phyloP scores from a whole-genome alignment of 2,797 vertebrate genomes.

The Esox lucius region DNA sequence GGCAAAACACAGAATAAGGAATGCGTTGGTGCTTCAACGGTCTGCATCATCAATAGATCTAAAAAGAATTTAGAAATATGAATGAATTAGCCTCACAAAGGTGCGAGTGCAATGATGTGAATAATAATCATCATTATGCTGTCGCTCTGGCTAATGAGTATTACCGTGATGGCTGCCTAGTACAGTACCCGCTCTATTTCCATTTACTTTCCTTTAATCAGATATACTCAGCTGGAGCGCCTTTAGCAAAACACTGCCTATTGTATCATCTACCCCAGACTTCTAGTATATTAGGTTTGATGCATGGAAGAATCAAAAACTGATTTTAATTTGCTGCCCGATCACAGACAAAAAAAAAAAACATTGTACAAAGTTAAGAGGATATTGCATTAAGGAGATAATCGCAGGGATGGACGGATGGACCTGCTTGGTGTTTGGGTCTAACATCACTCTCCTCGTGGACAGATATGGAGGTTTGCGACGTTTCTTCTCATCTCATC shows the following conservation, averaged over 20 bases:
- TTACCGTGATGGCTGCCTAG: slow-evolving; percentile 29
- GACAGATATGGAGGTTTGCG: slow-evolving; percentile 36
- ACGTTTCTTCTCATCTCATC: slow-evolving; percentile 32
- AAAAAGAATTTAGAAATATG: slow-evolving; percentile 45
- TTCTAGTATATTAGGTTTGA: neutral
- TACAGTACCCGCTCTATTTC: neutral
- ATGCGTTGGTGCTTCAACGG: slow-evolving; percentile 44
- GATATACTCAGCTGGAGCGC: slow-evolving; percentile 21
- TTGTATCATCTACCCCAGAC: slow-evolving; percentile 19
- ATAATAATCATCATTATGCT: slow-evolving; percentile 55
- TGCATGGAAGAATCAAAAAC: neutral
- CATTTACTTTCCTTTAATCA: slow-evolving; percentile 2
- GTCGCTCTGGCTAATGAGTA: slow-evolving; percentile 58
- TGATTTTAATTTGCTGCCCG: neutral
- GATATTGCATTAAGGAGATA: too few relatives aligned
- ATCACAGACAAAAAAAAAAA: neutral
- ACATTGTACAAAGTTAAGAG: too few relatives aligned
- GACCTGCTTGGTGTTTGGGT: slow-evolving; percentile 10
- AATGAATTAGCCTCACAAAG: slow-evolving; percentile 48
- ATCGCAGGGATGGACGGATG: too few relatives aligned
- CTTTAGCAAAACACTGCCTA: slow-evolving; percentile 23
- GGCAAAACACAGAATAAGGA: neutral
- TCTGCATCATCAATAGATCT: slow-evolving; percentile 33
- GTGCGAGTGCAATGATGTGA: slow-evolving; percentile 48
- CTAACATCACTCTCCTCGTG: slow-evolving; percentile 18